phyloP scores from a whole-genome alignment of 2,888 invertebrate genomes.

The Microctonus hyperodae region DNA sequence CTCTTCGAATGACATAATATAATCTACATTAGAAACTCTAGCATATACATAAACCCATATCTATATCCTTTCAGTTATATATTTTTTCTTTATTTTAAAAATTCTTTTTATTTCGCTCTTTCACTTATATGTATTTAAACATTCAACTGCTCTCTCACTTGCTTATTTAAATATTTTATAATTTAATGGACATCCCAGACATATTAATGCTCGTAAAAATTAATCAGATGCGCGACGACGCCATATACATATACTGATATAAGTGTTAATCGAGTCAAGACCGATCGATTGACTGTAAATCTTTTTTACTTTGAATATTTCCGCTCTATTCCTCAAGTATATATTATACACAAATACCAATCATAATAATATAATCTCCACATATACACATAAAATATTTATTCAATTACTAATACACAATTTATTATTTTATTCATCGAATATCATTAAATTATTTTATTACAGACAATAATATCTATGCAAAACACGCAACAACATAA shows the following conservation, averaged over 20 bases:
- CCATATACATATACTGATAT: constrained; percentile 32
- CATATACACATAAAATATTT: background rate
- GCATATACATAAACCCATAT: background rate
- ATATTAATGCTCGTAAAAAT: constrained; percentile 52
- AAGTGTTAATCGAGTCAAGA: constrained; percentile 47
- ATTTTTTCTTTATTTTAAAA: background rate
- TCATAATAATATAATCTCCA: background rate
- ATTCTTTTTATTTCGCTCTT: background rate
- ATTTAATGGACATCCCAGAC: constrained; percentile 50
- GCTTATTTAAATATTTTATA: constrained; percentile 56
- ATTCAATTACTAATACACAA: background rate
- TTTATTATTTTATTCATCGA: background rate
- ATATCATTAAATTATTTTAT: background rate
- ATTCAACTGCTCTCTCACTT: constrained; percentile 41
- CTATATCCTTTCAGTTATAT: background rate
- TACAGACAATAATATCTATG: background rate
- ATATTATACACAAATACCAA: background rate
- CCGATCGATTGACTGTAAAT: constrained; percentile 43
- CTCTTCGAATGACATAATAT: constrained; percentile 6
- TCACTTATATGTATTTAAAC: too few relatives aligned
- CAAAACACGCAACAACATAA: background rate
- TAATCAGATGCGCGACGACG: constrained; percentile 47
- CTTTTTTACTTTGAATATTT: constrained; percentile 26
- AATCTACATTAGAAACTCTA: background rate
- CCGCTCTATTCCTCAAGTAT: background rate